Evolutionary conservation across 2,113 vertebrate genomes (phyloP), one percentile per base, ranked within the genome.

Genomic region (Calypte anna): DNA sequence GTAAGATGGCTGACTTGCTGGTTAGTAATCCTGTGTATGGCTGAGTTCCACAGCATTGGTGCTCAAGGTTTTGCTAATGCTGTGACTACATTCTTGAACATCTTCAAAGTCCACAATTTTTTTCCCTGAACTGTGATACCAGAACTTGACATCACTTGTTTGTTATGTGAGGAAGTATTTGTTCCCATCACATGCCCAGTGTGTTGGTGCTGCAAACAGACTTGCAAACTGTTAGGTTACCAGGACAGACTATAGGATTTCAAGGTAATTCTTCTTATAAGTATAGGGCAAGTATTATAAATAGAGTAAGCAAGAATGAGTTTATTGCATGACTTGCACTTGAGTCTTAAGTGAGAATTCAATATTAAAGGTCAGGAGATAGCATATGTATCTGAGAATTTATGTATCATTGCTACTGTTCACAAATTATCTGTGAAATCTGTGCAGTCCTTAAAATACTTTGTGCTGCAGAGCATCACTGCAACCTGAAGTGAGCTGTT

Each of bases 361-460:
- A 40, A 88, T 74, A 55, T 72, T 40, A 38, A 93, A 75, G 40
- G 12, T 46, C 68, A 75, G 27, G 25, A 24, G 40, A 20, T 38
- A 76, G n/a, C 5, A 22, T 14, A n/a, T 50, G 12, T 64, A 3
- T 62, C 36, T 80, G 36, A 66, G 31, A 59, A 38, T 33, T 83
- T 85, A 51, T 27, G 12, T 82, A 48, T 68, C 36, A 23, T 80
- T 69, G 48, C 17, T 83, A 9, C 55, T 92, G 81, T 86, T 91
- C 69, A 64, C 44, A 78, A 93, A 88, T 43, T 3, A 36, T 63
- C 48, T 88, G 33, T 81, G 50, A 86, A 94, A 53, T 75, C 33
- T 15, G 14, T 14, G 61, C 21, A 53, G 57, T 61, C n/a, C 21
- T 86, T 64, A 86, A 90, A 86, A n/a, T 88, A 50, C 33, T 74